Evolutionary conservation across 2,797 vertebrate species (phyloP), one percentile per base, ranked within the genome.

Genomic region (Jordanella pulchra): DNA sequence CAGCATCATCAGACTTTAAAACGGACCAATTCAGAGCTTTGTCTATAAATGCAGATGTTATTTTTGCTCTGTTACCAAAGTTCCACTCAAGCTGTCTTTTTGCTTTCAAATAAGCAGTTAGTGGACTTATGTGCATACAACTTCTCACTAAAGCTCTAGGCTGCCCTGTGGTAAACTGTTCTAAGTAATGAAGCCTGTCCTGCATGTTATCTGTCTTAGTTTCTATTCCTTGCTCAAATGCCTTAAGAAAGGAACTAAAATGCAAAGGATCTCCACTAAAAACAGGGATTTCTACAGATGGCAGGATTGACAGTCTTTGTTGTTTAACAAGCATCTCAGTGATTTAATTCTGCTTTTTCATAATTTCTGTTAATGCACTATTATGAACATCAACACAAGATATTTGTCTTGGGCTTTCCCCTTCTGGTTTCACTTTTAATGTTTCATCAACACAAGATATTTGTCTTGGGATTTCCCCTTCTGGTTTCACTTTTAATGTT

Each of bases 41-140:
- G 17, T 71, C 30, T 17, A 27, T 50, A 61, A 61, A 63, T 25
- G 2, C 68, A 61, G 55, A 70, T 60, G 47, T 61, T 71, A 50
- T 9, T 18, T 71, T 61, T 48, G 56, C 23, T 27, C 45, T 71
- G 56, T 71, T 61, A 35, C 58, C 23, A 71, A 63, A 63, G 23
- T 71, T 63, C 58, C 47, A 61, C 27, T 71, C 1, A 48, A 50
- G 56, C 28, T 71, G 69, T 5, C 10, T 63, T 71, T 50, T 71
- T 71, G 23, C 56, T 21, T 71, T 30, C 27, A 48, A 27, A 10
- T 50, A 61, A 50, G 28, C 28, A 13, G 47, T 61, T 25, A 2
- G 69, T 25, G 69, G 56, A 61, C 28, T 61, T n/a, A n/a, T 45
- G 30, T 61, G 42, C 54, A 60, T 18, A 23, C 25, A 70, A n/a